Conservation (phyloP, 2,797 vertebrate genomes). For the Danio tinwini region DNA sequence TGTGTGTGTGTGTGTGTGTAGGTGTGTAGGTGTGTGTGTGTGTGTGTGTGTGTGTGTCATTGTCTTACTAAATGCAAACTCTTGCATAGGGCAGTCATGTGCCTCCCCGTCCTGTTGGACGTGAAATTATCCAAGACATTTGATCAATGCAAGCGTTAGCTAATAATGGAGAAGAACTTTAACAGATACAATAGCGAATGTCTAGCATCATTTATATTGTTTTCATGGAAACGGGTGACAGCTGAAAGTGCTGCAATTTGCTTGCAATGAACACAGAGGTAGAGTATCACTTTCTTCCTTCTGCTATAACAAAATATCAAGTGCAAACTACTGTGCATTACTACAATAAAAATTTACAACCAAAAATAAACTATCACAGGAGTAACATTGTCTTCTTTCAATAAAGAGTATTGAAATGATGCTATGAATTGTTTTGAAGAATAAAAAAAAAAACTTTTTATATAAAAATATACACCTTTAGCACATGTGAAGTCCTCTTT, state of each 20-base stretch:
- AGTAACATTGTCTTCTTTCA: too few relatives aligned
- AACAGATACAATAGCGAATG: slow-evolving; percentile 2
- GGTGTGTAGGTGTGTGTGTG: background rate
- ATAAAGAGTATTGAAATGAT: too few relatives aligned
- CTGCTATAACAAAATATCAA: background rate
- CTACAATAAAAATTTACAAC: background rate
- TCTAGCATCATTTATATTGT: slow-evolving; percentile 4
- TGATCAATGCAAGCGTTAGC: slow-evolving; percentile 7
- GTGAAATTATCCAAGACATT: slow-evolving; percentile 6
- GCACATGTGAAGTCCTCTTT: too few relatives aligned
- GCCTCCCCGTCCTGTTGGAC: background rate
- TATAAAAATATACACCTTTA: too few relatives aligned
- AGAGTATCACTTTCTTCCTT: background rate
- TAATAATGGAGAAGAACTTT: slow-evolving; percentile 11
- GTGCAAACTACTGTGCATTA: background rate
- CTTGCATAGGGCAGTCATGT: background rate
- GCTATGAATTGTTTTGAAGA: too few relatives aligned
- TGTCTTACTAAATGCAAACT: slow-evolving; percentile 32
- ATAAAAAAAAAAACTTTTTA: too few relatives aligned
- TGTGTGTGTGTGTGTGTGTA: background rate
- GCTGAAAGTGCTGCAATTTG: background rate
- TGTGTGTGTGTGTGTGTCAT: background rate
- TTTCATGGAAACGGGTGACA: slow-evolving; percentile 6
- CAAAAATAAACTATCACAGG: background rate
- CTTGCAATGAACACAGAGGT: background rate